Conservation (phyloP, 1,140 invertebrate species). For the Paramacrobiotus metropolitanus region DNA sequence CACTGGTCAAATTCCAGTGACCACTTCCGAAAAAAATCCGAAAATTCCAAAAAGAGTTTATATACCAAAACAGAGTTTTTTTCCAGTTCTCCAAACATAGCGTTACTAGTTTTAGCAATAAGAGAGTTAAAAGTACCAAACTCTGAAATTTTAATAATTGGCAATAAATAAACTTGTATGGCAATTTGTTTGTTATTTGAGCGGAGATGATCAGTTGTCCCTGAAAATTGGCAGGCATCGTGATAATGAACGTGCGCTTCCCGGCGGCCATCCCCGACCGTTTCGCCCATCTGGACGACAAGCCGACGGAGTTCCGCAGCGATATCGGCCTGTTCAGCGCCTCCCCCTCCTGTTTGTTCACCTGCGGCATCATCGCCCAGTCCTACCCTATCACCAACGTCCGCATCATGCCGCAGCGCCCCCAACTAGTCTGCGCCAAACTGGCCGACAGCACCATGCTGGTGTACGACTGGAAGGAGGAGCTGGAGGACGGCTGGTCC, state of each 20-base stretch:
- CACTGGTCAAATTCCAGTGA: too few species aligned
- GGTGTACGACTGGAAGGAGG: not conserved
- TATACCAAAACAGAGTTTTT: too few species aligned
- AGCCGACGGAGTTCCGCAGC: not conserved
- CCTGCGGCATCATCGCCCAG: not conserved
- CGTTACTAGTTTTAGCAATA: too few species aligned
- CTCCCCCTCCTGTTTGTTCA: not conserved
- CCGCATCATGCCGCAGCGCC: not conserved
- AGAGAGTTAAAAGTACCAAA: too few species aligned
- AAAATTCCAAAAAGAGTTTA: too few species aligned
- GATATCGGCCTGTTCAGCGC: not conserved
- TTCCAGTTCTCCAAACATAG: too few species aligned
- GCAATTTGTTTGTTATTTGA: too few species aligned
- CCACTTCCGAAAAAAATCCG: too few species aligned
- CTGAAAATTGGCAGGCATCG: not conserved
- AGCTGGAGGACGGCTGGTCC: not conserved
- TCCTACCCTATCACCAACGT: not conserved
- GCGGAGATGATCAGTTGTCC: too few species aligned
- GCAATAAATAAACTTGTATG: too few species aligned
- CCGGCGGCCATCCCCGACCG: not conserved
- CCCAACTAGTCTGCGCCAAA: not conserved
- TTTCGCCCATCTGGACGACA: not conserved
- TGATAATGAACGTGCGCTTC: not conserved
- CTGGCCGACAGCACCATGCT: not conserved
- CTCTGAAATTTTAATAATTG: too few species aligned